These are phyloP conservation scores for Tyrophagus putrescentiae DNA, from an alignment of 1,140 invertebrate species.

Conservation along the genomic window DNA sequence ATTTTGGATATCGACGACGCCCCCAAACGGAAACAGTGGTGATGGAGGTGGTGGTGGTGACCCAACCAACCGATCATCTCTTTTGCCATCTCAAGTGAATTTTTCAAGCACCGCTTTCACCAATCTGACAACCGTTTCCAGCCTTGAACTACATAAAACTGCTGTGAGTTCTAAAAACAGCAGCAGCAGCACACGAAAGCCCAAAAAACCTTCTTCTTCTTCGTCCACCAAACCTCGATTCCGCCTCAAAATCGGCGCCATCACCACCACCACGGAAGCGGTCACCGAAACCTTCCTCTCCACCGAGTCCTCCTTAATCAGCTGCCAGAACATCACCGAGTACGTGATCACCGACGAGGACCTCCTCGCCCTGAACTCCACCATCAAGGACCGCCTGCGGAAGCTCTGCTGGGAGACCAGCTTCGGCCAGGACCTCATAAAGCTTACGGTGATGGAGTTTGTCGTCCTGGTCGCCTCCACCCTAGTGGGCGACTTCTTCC, in stretches of 20 bases:
- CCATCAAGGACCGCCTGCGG: conserved; percentile 43
- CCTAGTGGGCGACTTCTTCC: conserved; percentile 71
- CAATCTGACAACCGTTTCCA: too few species aligned
- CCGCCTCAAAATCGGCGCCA: background rate
- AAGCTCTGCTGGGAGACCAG: conserved; percentile 93
- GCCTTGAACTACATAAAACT: too few species aligned
- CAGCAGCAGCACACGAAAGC: background rate
- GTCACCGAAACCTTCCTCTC: background rate
- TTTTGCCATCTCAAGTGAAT: too few species aligned
- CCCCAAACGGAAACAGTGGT: too few species aligned
- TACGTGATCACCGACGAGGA: conserved; percentile 18
- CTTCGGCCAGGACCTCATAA: conserved; percentile 90
- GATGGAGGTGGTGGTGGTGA: too few species aligned
- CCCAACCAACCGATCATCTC: too few species aligned
- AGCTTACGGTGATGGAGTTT: conserved; percentile 84
- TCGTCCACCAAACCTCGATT: background rate
- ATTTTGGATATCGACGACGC: too few species aligned
- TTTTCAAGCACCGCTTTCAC: too few species aligned
- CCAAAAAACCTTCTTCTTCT: background rate
- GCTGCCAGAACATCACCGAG: conserved; percentile 4
- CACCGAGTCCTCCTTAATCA: background rate
- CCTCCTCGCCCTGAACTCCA: conserved; percentile 24
- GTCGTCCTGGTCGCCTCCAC: conserved; percentile 65
- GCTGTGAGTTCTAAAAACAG: too few species aligned
- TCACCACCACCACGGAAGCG: conserved; percentile 5